Percentiles rank a stretch among this genome's conserved stretches.
These are phyloP conservation scores for Polietes domitor DNA, from an alignment of 2,888 invertebrate species.

Conservation along the genomic window DNA sequence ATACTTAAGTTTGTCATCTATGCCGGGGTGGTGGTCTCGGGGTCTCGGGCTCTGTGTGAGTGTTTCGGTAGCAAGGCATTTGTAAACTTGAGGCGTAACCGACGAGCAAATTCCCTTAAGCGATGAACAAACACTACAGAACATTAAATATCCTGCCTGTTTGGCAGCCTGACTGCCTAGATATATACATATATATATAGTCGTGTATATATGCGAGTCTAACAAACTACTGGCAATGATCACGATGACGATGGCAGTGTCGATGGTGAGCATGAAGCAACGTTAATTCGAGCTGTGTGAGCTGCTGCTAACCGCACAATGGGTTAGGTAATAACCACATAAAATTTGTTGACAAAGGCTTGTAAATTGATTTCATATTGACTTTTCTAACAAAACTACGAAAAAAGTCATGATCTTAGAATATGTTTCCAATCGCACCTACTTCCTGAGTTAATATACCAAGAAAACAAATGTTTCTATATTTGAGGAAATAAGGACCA, in stretches of 20 bases:
- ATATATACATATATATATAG: too few species aligned
- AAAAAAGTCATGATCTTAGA: too few species aligned
- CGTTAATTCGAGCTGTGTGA: constrained; percentile 49
- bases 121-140: constrained; percentile 48
- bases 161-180: background rate
- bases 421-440: too few species aligned
- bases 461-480: too few species aligned
- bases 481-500: too few species aligned
- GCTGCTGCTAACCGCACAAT: background rate
- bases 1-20: constrained; percentile 46
- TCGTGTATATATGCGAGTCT: background rate
- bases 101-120: constrained; percentile 57
- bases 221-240: constrained; percentile 34
- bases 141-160: constrained; percentile 40
- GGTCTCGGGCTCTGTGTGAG: background rate
- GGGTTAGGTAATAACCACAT: too few species aligned
- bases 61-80: constrained; percentile 17
- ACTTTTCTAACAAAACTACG: too few species aligned
- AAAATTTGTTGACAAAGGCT: too few species aligned
- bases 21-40: background rate
- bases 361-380: too few species aligned
- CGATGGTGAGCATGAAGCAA: constrained; percentile 25
- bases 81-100: constrained; percentile 60
- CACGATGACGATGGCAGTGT: constrained; percentile 18
- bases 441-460: too few species aligned